These are phyloP conservation scores for Pheosia gnoma DNA, from an alignment of 2,888 invertebrate species.

Conservation along the genomic window DNA sequence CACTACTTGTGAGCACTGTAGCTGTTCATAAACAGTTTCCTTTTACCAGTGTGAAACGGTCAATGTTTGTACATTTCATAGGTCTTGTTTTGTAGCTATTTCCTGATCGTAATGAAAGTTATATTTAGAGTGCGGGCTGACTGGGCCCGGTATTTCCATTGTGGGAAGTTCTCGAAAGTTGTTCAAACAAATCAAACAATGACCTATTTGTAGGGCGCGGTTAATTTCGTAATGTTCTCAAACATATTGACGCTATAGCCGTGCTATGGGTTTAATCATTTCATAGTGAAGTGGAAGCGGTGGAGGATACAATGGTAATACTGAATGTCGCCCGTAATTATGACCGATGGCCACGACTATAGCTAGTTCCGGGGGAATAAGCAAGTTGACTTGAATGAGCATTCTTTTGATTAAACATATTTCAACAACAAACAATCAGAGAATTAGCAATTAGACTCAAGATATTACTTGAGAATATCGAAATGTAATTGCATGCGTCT, in stretches of 20 bases:
- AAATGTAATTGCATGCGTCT: conserved; percentile 6
- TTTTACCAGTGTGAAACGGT: neutral
- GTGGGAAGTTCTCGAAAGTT: conserved; percentile 25
- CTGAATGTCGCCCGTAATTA: neutral
- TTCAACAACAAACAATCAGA: no score
- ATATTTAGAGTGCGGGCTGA: conserved; percentile 20
- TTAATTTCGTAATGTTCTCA: conserved; percentile 18
- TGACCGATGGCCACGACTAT: neutral
- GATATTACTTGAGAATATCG: neutral
- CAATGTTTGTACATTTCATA: conserved; percentile 19
- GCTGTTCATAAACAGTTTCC: neutral
- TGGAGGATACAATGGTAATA: neutral
- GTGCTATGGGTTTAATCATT: neutral
- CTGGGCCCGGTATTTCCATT: conserved; percentile 8
- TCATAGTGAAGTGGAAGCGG: conserved; percentile 6
- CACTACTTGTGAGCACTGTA: neutral
- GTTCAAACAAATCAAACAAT: conserved; percentile 31
- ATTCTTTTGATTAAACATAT: neutral
- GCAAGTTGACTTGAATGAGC: neutral
- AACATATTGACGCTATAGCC: conserved; percentile 13
- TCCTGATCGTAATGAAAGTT: conserved; percentile 19
- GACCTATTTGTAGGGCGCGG: conserved; percentile 28
- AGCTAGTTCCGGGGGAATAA: neutral
- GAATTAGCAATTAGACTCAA: no score
- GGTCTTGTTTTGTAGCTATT: conserved; percentile 11